Evolutionary conservation across 2,888 invertebrate species (phyloP), one percentile per base, ranked within the genome.

Genomic region (Chaetoderma sp.): DNA sequence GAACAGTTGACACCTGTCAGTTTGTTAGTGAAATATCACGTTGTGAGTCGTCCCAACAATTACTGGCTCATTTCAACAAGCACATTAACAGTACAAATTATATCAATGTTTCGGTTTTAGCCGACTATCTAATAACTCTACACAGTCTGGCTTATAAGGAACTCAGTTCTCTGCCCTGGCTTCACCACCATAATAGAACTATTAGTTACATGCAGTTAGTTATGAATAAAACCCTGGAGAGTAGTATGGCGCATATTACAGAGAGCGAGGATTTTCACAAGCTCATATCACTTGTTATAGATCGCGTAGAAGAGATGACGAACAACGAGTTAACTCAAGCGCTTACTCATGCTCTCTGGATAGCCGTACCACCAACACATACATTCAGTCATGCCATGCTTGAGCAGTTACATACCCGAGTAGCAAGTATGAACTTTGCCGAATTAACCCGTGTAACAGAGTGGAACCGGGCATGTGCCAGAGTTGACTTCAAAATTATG

Each of bases 181-280:
- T 70, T 8, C 68, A 70, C 21, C 28, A 5, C 16, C 54, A 70
- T 18, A 66, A 68, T 50, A 27, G 23, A 1, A 57, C 60, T 16
- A 57, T 67, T 50, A 52, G 66, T 8, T 67, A 62, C 18, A 60
- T 68, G 62, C 72, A 72, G 56, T 33, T 72, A 4, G 13, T 68
- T 25, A 64, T 70, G 57, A 72, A 70, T 33, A 52, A 63, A 4
- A 52, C 47, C 36, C n/a, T 56, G 21, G 55, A 57, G 16, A 25
- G 28, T 4, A 30, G 59, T 27, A 42, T 70, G 21, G 30, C 32
- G 4, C 59, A 63, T 8, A 16, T 72, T 27, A 52, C 28, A 1
- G 21, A 49, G 16, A 45, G 63, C 32, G 32, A 30, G 36, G 42
- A 27, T 6, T 67, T 68, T 55, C 33, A 52, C 21, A 27, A 16